Evolutionary conservation across 1,140 invertebrate species (phyloP), one percentile per base, ranked within the genome.

Genomic region (Vanessa atalanta): DNA sequence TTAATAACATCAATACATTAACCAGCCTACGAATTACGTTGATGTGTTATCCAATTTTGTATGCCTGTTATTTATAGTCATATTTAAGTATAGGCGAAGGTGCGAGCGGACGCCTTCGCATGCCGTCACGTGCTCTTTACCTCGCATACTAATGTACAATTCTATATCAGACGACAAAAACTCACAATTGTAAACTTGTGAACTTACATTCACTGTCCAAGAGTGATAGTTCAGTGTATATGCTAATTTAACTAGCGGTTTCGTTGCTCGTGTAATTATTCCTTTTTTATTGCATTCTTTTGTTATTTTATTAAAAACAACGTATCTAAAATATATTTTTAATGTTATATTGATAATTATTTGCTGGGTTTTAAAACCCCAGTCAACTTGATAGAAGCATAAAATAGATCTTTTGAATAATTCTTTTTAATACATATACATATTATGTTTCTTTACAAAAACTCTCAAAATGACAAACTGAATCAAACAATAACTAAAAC

Each of bases 41-140:
- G 68, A 65, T 57, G 65, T 60, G 13, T 47, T 75, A 72, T 70
- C 61, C 55, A 73, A 75, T 75, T 66, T 77, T 72, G 76, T 72
- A 77, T 60, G 72, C 66, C 70, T 70, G 77, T 77, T 79, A 75
- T 77, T 77, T 77, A 75, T 77, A 80, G 75, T 80, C 63, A 57
- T 76, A 75, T 75, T 73, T 73, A 79, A 72, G 69, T 73, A 76
- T 66, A 79, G 63, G 67, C 61, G 64, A 76, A 80, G 83, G 79
- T 71, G 81, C 74, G 74, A 84, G 82, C 89, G 89, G 88, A 89
- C 89, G 88, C 84, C 72, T 72, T 71, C 78, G 87, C 85, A 89
- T 90, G 82, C 89, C 89, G 79, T 80, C 88, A 88, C 89, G 89
- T 83, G 79, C 81, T 64, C 72, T 70, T 43, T 77, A 76, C 65